Evolutionary conservation across 2,113 vertebrate genomes (phyloP).

Genomic region (Nothoprocta pentlandii): DNA sequence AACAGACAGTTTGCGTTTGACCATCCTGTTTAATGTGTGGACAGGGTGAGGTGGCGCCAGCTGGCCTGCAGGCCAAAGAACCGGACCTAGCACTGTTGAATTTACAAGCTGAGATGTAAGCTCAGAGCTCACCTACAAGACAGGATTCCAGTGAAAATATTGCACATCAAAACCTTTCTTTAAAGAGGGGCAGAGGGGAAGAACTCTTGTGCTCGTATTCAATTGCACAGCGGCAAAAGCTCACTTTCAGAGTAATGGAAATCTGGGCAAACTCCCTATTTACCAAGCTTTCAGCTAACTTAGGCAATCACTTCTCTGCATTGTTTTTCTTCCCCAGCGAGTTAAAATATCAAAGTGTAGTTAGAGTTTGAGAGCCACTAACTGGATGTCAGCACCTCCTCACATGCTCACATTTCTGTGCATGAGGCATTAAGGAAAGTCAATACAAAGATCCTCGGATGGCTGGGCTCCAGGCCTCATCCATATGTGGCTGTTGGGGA

Average conservation of each 20-base stretch:
- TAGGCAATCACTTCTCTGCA: neutral
- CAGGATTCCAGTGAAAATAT: neutral
- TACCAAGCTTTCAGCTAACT: neutral
- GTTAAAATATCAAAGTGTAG: neutral
- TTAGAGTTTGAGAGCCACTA: neutral
- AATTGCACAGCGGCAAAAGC: neutral
- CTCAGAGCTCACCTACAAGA: neutral
- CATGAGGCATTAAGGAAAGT: neutral
- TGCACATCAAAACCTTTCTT: neutral
- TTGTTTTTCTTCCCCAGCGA: too few relatives aligned
- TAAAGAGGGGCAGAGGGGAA: neutral
- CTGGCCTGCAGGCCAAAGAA: neutral
- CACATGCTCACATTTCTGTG: too few relatives aligned
- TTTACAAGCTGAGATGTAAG: neutral
- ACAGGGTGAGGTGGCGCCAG: neutral
- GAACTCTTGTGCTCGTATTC: neutral
- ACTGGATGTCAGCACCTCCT: neutral
- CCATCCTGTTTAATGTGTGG: neutral
- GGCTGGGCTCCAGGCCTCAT: neutral
- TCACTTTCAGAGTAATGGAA: neutral
- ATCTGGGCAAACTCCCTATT: neutral
- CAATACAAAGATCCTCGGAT: neutral
- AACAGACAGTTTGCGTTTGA: neutral
- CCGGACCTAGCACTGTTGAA: neutral
- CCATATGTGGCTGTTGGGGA: fast-evolving